Percentiles rank a stretch among this genome's conserved stretches.
Conservation (phyloP, 2,797 vertebrate genomes). For the Eulemur mongoz region DNA sequence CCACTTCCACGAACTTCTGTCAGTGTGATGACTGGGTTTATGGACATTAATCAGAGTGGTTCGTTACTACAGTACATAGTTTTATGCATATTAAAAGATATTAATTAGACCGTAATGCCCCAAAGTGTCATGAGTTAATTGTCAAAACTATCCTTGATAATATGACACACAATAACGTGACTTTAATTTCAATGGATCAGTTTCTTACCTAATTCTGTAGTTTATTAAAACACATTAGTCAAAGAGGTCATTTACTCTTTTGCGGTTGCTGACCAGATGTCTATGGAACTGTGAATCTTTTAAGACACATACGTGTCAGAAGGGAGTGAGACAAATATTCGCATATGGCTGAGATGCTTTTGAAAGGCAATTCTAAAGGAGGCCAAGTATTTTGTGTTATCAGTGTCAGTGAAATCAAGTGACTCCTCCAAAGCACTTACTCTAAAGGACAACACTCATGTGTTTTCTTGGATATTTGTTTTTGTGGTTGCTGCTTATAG, state of each 20-base stretch:
- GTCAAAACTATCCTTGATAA: background rate
- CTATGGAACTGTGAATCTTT: background rate
- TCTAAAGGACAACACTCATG: background rate
- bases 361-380: background rate
- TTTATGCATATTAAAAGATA: background rate
- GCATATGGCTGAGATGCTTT: background rate
- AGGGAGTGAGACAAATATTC: background rate
- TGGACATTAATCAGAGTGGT: background rate
- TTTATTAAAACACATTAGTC: background rate
- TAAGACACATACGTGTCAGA: background rate
- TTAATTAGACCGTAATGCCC: background rate
- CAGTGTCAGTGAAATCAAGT: background rate
- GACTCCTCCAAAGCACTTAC: background rate
- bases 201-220: background rate
- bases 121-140: background rate
- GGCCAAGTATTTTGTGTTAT: background rate
- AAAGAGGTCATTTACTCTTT: background rate
- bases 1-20: background rate
- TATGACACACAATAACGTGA: background rate
- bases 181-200: background rate
- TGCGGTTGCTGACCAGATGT: background rate
- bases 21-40: background rate
- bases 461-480: background rate
- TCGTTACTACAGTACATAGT: background rate
- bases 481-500: background rate